Evolutionary conservation across 2,113 vertebrate species (phyloP), one percentile per base, ranked within the genome.

Genomic region (Vidua macroura): DNA sequence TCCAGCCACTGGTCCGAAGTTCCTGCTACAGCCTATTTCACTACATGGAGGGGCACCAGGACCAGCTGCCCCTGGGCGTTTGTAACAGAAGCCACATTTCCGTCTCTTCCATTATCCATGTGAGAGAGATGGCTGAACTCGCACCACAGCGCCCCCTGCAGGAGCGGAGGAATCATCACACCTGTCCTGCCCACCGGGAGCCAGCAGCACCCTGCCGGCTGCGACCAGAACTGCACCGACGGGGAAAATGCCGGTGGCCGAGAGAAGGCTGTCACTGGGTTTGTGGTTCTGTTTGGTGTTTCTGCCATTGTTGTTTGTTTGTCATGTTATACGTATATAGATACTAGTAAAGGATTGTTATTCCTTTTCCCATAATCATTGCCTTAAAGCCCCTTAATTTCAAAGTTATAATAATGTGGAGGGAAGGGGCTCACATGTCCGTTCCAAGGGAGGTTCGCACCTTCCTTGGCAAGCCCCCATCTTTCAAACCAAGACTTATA

Each of bases 191-290:
- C 35, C 2, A 35, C 31, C 19, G 0, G 31, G 46, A 52, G 16
- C 55, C 46, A 3, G 4, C 46, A 44, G 80, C 1, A 5, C 31
- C 33, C 67, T 72, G 56, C 33, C 0, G 21, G 37, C 56, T 10
- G 56, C 4, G 46, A 3, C 1, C 0, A 0, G 1, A 5, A 21
- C 39, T 62, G 10, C 39, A 31, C 8, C 6, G 1, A 9, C 0
- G 0, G 25, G 37, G 31, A 31, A 13, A 9, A 28, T 0, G 9
- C 14, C 23, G 3, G 13, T 1, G 0, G 64, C 43, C 0, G 0
- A 28, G n/a, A 25, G 13, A 46, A 8, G 8, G 23, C 8, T 39
- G n/a, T 0, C 4, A 2, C 23, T n/a, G 22, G 22, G 9, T 4
- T 21, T 7, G 2, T 37, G 41, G 16, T 2, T 44, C 6, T 37